Base-by-base conservation (phyloP, 1,140 invertebrate species). In the Wiebesia pumilae region DNA sequence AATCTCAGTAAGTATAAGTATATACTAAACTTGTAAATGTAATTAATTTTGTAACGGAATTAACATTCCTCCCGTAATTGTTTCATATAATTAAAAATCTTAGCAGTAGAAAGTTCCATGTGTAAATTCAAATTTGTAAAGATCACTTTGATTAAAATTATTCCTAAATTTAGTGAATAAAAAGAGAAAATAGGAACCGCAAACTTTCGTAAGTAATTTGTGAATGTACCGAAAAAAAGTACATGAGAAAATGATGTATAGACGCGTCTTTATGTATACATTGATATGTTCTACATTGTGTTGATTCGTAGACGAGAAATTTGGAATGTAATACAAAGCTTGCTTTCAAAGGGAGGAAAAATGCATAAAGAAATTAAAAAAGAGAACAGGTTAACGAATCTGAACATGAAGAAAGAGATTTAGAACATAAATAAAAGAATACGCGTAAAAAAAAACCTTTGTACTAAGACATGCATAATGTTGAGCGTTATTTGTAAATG, bases 231-330 rank as follows among this genome's bases (percentile, higher is more conserved):
- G 33, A 38, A 38, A 71, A 71, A 38, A 33, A 71, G 21, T 2
- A 71, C 4, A 21, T 21, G n/a, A 69, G 24, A 33, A 33, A 65
- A 65, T 6, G 9, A 38, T 38, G 0, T 71, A 38, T 38, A 14
- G 4, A 71, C 12, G 30, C 14, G 14, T 67, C 21, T 67, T 30
- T n/a, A 30, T 67, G 67, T 79, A 88, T 85, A 47, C 81, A 79
- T 86, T 84, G 87, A 87, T 86, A 81, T 88, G 89, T 80, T 92
- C 90, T 87, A 92, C 87, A 91, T 91, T 90, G 90, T 88, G 88
- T 90, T 90, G 87, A 90, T 91, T 91, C 89, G 87, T 81, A 89
- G 81, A 81, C 62, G 81, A 83, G 81, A 65, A 81, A 35, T 21
- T n/a, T n/a, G 62, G 79, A 87, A 87, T 81, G 81, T 85, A 78